Percentiles rank a stretch among this genome's conserved stretches.
Conservation (phyloP, 53 echinoderm and acorn worm species). For the Paracentrotus lividus region DNA sequence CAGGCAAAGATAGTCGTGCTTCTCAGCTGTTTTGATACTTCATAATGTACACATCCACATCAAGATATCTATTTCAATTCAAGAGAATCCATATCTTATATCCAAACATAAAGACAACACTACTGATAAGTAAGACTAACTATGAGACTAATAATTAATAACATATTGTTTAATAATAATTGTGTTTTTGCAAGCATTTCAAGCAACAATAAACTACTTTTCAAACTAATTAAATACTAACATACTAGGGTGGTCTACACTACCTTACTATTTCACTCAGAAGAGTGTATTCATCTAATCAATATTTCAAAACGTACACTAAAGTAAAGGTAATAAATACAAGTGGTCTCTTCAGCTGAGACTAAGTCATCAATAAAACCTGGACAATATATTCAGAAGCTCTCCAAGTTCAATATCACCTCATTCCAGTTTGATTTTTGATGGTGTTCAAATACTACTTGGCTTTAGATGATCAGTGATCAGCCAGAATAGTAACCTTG, state of each 20-base stretch:
- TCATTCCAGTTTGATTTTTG: conserved; percentile 4
- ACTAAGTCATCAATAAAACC: not conserved
- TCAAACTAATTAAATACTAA: too few species aligned
- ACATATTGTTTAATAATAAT: too few species aligned
- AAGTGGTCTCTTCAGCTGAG: not conserved
- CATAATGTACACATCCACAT: not conserved
- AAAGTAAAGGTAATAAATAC: too few species aligned
- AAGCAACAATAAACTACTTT: too few species aligned
- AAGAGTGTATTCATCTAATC: not conserved
- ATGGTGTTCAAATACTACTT: conserved; percentile 49
- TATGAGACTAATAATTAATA: not conserved
- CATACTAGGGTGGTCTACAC: too few species aligned
- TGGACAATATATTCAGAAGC: conserved; percentile 5
- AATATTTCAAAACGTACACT: not conserved
- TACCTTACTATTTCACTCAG: not conserved
- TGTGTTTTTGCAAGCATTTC: too few species aligned
- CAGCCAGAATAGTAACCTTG: not conserved
- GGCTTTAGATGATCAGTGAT: conserved; percentile 25
- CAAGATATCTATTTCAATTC: not conserved
- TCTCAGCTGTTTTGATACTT: not conserved
- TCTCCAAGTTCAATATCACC: conserved; percentile 13
- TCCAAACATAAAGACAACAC: not conserved
- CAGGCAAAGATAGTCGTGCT: conserved; percentile 10
- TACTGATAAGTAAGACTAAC: not conserved
- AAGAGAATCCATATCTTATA: not conserved